Percentiles rank a stretch among this genome's conserved stretches.
Conservation (phyloP, 2,888 invertebrate genomes). For the Rhyacophila evoluta region DNA sequence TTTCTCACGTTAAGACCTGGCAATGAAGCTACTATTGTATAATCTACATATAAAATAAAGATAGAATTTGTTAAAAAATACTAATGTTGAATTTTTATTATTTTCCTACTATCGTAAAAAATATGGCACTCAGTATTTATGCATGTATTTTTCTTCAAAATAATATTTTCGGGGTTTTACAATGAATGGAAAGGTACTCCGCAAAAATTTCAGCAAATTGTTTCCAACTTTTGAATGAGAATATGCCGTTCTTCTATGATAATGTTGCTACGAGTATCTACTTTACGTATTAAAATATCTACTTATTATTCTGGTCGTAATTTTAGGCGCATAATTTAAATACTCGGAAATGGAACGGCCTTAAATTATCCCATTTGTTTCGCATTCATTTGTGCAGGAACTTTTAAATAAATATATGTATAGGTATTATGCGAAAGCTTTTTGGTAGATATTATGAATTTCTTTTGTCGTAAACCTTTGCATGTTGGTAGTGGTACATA, state of each 20-base stretch:
- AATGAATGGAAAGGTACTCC: not conserved
- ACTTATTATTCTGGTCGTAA: constrained; percentile 25
- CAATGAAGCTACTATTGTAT: no score
- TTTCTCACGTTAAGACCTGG: no score
- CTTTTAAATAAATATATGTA: not conserved
- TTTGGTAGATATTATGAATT: constrained; percentile 30
- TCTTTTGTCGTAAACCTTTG: constrained; percentile 36
- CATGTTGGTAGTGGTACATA: constrained; percentile 17
- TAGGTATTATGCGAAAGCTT: constrained; percentile 12
- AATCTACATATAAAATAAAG: no score
- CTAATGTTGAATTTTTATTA: no score
- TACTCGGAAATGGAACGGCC: constrained; percentile 37
- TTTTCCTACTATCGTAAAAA: no score
- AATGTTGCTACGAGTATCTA: not conserved
- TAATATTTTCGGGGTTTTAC: not conserved
- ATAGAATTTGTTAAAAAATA: no score
- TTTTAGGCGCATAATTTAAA: constrained; percentile 30
- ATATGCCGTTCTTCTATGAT: constrained; percentile 8
- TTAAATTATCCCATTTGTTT: constrained; percentile 33
- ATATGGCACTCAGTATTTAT: no score
- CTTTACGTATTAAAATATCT: constrained; percentile 9
- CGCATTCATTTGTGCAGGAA: constrained; percentile 26
- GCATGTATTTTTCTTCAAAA: no score
- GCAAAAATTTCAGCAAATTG: not conserved
- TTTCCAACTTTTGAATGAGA: not conserved